Base-by-base conservation (phyloP, 2,797 vertebrate species). In the Rhabdomys pumilio region DNA sequence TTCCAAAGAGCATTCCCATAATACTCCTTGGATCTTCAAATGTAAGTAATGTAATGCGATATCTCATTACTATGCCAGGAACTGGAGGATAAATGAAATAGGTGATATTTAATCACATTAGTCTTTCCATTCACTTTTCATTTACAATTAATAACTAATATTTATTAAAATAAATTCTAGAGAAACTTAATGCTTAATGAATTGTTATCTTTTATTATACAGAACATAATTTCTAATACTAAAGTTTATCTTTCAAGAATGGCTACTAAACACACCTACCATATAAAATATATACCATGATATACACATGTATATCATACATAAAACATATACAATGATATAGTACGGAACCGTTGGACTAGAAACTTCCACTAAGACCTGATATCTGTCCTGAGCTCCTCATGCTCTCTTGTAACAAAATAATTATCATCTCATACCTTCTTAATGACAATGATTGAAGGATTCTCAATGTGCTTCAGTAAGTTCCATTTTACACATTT, bases 151-250 rank as follows among this genome's bases (percentile, higher is more conserved):
- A 17, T 77, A 63, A 81, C 89, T n/a, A 73, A 4, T 79, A 88
- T 11, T 73, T 29, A 79, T 87, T 82, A 95, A 94, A 95, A 84
- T 55, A 93, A 88, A 95, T 77, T 87, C 55, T 94, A 34, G 24
- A 65, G 61, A 94, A 86, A 81, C 3, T n/a, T 89, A 80, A 69
- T 80, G n/a, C 75, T 75, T 53, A 80, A n/a, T 93, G 19, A 80
- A 41, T 5, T 34, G 29, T n/a, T 92, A 20, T 9, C 31, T 91
- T 94, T 79, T 59, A 94, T 88, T 80, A 77, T 57, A n/a, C 5
- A 91, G 41, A 93, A 79, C 73, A 91, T 79, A 77, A 79, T 61
- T 81, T 96, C 55, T 75, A 73, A 67, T 94, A 79, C 90, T 29
- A 96, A 76, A 26, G 10, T 12, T 76, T 22, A 63, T 77, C 22